A percentile compares a stretch with the other conserved stretches of the same genome.
These are phyloP conservation scores for Pinctada fucata DNA, from an alignment of 2,888 invertebrate species.

Conservation along the genomic window DNA sequence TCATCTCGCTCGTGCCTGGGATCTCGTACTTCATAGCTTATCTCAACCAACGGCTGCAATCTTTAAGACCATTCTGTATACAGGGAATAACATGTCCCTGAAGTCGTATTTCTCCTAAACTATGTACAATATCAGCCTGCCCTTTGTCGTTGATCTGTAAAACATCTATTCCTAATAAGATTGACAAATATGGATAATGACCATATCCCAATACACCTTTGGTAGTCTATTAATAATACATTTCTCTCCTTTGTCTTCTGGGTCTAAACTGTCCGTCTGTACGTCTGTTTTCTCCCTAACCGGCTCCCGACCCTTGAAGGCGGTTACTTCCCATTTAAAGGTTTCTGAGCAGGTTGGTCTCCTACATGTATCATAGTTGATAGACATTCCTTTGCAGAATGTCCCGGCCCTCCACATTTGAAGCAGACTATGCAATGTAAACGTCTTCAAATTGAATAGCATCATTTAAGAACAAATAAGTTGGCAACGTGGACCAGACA, in stretches of 20 bases:
- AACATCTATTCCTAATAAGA: neutral
- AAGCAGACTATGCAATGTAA: neutral
- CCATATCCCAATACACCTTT: neutral
- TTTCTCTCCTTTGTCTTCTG: neutral
- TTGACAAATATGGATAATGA: neutral
- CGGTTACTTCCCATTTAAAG: constrained; percentile 26
- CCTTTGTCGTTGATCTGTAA: constrained; percentile 7
- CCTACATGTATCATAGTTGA: neutral
- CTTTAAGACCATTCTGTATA: constrained; percentile 1
- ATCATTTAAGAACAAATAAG: no score
- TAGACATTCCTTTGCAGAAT: neutral
- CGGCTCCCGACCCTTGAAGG: constrained; percentile 7
- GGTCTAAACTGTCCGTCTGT: neutral
- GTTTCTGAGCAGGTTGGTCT: neutral
- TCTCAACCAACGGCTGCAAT: neutral
- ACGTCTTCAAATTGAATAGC: no score
- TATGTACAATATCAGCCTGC: constrained; percentile 21
- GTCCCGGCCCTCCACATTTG: neutral
- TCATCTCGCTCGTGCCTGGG: constrained; percentile 5
- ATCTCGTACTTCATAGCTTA: neutral
- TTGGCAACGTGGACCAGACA: no score
- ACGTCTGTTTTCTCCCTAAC: neutral
- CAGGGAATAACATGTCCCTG: constrained; percentile 11
- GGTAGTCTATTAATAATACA: constrained; percentile 5
- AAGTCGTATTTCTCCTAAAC: constrained; percentile 12